Percentiles rank a stretch among this genome's conserved stretches.
Evolutionary conservation across 2,113 vertebrate species (phyloP).

Genomic region (Glaucidium brasilianum): DNA sequence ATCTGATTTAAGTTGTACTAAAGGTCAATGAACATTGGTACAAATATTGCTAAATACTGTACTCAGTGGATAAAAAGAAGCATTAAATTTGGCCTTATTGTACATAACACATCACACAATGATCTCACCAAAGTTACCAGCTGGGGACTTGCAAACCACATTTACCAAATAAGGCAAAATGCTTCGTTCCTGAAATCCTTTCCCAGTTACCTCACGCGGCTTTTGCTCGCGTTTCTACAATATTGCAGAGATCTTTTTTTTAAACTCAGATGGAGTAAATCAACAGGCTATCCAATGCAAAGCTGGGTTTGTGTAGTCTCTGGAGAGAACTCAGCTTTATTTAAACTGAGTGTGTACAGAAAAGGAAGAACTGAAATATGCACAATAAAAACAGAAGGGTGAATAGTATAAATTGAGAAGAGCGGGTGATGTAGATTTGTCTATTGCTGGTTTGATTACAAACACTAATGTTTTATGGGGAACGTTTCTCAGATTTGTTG

Average conservation of each 20-base stretch:
- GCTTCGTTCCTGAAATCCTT: slow-evolving; percentile 78
- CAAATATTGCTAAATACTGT: slow-evolving; percentile 50
- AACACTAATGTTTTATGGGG: not conserved
- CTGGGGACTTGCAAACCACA: slow-evolving; percentile 74
- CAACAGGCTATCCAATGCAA: slow-evolving; percentile 49
- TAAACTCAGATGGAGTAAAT: slow-evolving; percentile 72
- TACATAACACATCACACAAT: slow-evolving; percentile 72
- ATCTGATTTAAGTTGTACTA: slow-evolving; percentile 28
- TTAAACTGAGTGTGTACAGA: slow-evolving; percentile 52
- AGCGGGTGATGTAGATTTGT: not conserved
- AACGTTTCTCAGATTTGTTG: not conserved
- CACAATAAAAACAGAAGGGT: slow-evolving; percentile 7
- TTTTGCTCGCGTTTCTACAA: slow-evolving; percentile 71
- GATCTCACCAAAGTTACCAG: slow-evolving; percentile 80
- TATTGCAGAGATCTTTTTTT: slow-evolving; percentile 76
- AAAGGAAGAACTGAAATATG: slow-evolving; percentile 45
- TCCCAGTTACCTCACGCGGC: slow-evolving; percentile 76
- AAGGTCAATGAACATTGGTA: slow-evolving; percentile 54
- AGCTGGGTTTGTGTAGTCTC: slow-evolving; percentile 39
- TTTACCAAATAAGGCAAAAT: slow-evolving; percentile 88
- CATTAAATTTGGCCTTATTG: slow-evolving; percentile 63
- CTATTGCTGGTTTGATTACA: not conserved
- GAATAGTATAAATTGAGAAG: not conserved
- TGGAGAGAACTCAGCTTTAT: slow-evolving; percentile 22
- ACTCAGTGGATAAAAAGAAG: slow-evolving; percentile 54